Evolutionary conservation across 2,113 vertebrate species (phyloP).

Genomic region (Castor canadensis): DNA sequence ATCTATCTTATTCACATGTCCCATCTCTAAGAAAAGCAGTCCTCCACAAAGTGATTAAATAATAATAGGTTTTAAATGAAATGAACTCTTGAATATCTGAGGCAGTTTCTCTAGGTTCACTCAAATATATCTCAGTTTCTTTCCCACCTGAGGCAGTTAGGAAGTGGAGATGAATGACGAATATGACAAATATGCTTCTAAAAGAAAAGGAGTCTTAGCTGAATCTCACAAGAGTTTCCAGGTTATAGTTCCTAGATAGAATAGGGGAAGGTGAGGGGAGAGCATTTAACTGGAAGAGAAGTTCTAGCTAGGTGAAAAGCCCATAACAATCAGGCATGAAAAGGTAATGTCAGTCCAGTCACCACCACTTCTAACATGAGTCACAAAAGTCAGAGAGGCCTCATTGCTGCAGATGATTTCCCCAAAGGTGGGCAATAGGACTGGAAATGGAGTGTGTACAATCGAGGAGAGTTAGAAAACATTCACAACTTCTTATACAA

Average conservation of each 20-base stretch:
- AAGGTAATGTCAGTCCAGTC: neutral
- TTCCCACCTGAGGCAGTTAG: neutral
- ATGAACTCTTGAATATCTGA: neutral
- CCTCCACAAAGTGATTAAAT: neutral
- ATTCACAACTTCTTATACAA: neutral
- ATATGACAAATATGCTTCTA: neutral
- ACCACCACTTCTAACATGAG: no score
- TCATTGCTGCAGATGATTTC: neutral
- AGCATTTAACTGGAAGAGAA: neutral
- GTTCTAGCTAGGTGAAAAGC: neutral
- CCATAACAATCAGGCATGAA: neutral
- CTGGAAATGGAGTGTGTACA: neutral
- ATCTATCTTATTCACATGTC: rapidly evolving
- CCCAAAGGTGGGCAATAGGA: neutral
- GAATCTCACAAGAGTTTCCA: neutral
- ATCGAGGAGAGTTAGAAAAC: neutral
- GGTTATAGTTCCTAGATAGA: neutral
- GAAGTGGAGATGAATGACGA: neutral
- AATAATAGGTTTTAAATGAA: neutral
- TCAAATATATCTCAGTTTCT: neutral
- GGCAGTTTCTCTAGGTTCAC: neutral
- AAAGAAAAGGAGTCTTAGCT: neutral
- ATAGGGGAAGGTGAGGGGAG: rapidly evolving
- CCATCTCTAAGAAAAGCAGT: neutral
- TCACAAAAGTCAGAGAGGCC: neutral